These are phyloP conservation scores for Drosophila anomelani DNA, from an alignment of 2,888 invertebrate species.

Conservation along the genomic window DNA sequence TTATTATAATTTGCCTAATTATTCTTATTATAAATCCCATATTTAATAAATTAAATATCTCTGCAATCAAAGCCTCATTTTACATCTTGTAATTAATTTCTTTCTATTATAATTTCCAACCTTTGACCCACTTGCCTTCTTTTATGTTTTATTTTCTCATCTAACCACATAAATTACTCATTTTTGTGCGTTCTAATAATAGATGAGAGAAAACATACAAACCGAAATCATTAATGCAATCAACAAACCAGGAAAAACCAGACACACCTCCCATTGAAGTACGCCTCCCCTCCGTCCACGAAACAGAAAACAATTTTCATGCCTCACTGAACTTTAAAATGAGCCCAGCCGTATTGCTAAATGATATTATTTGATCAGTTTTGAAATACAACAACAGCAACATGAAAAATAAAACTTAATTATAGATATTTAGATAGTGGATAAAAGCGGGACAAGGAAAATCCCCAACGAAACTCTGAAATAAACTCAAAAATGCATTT, in stretches of 20 bases:
- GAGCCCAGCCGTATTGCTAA: constrained; percentile 59
- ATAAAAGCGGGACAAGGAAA: not conserved
- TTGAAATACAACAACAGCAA: constrained; percentile 28
- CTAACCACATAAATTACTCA: constrained; percentile 11
- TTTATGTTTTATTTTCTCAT: not conserved
- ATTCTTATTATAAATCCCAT: no score
- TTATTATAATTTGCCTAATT: not conserved
- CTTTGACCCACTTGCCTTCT: not conserved
- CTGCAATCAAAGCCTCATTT: not conserved
- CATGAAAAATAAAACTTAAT: constrained; percentile 46
- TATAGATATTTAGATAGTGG: constrained; percentile 19
- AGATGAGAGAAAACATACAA: constrained; percentile 3
- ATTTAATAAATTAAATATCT: not conserved
- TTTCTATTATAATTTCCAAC: not conserved
- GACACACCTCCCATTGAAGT: constrained; percentile 32
- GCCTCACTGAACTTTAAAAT: constrained; percentile 68
- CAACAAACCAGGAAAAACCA: constrained; percentile 31
- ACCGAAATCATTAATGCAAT: constrained; percentile 33
- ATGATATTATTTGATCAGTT: constrained; percentile 64
- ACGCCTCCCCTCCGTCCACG: not conserved
- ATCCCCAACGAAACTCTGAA: constrained; percentile 25
- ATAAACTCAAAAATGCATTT: constrained; percentile 63
- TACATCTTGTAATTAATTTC: not conserved
- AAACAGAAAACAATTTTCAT: constrained; percentile 63
- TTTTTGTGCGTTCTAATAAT: constrained; percentile 22